Conservation (phyloP, 2,113 vertebrate genomes). For the Promerops cafer region DNA sequence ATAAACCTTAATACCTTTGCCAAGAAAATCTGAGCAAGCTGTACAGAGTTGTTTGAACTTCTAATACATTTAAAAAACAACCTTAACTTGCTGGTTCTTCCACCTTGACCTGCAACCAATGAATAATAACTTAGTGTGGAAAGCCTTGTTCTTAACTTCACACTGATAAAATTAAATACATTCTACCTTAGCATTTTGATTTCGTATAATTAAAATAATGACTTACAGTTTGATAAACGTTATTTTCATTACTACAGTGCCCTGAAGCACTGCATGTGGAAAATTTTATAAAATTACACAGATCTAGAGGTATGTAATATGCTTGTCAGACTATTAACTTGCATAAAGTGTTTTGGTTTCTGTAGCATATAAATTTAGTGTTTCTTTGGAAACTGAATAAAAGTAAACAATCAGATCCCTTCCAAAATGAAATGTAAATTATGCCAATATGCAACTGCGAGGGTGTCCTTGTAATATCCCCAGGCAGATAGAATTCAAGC, state of each 20-base stretch:
- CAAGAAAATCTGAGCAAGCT: conserved; percentile 7
- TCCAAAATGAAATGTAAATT: background rate
- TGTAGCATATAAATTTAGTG: background rate
- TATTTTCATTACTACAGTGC: conserved; percentile 22
- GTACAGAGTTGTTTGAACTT: background rate
- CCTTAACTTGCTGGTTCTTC: background rate
- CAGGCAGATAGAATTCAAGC: background rate
- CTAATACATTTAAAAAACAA: background rate
- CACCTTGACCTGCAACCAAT: background rate
- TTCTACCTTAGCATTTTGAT: conserved; percentile 42
- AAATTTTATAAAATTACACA: background rate
- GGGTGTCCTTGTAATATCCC: background rate
- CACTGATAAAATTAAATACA: conserved; percentile 22
- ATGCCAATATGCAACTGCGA: background rate
- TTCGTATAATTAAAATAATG: conserved; percentile 30
- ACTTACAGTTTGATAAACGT: conserved; percentile 4
- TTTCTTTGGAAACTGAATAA: conserved; percentile 1
- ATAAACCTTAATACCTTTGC: background rate
- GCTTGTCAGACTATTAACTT: background rate
- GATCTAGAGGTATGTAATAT: background rate
- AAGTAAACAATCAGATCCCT: background rate
- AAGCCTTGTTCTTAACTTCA: conserved; percentile 34
- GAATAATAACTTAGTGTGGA: conserved; percentile 6
- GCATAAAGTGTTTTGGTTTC: background rate
- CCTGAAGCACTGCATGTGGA: background rate